These are phyloP conservation scores for Anastrepha ludens DNA, from an alignment of 1,140 invertebrate species.

Conservation along the genomic window DNA sequence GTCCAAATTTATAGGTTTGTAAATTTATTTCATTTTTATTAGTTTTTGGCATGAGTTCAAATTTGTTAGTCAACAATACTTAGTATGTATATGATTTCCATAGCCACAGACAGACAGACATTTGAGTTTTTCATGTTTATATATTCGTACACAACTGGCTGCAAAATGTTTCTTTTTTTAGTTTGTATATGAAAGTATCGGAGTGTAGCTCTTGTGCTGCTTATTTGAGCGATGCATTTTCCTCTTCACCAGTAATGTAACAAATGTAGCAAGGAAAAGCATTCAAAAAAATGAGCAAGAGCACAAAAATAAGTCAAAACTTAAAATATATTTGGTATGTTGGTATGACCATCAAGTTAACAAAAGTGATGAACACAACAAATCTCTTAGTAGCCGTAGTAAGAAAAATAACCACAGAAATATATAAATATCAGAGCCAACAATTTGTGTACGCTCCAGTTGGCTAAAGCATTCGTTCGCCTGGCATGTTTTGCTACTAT, in stretches of 20 bases:
- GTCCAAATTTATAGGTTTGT: conserved; percentile 6
- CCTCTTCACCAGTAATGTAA: not conserved
- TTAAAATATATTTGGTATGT: not conserved
- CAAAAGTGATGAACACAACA: not conserved
- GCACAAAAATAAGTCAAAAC: not conserved
- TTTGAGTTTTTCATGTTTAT: not conserved
- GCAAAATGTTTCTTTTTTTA: not conserved
- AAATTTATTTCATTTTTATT: conserved; percentile 39
- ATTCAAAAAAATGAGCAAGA: conserved; percentile 5
- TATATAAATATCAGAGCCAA: no score
- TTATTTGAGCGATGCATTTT: not conserved
- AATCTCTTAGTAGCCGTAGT: no score
- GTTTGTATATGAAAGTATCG: not conserved
- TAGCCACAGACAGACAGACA: not conserved
- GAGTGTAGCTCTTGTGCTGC: not conserved
- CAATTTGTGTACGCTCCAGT: no score
- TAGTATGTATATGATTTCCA: not conserved
- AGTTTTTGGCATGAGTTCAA: not conserved
- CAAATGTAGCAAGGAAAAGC: not conserved
- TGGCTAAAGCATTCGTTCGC: no score
- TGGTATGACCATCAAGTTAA: not conserved
- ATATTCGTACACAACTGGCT: not conserved
- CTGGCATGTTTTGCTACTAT: no score
- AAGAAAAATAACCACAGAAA: no score
- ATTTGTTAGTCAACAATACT: conserved; percentile 25